Evolutionary conservation across 2,888 invertebrate genomes (phyloP).

Genomic region (Phlogophora meticulosa): DNA sequence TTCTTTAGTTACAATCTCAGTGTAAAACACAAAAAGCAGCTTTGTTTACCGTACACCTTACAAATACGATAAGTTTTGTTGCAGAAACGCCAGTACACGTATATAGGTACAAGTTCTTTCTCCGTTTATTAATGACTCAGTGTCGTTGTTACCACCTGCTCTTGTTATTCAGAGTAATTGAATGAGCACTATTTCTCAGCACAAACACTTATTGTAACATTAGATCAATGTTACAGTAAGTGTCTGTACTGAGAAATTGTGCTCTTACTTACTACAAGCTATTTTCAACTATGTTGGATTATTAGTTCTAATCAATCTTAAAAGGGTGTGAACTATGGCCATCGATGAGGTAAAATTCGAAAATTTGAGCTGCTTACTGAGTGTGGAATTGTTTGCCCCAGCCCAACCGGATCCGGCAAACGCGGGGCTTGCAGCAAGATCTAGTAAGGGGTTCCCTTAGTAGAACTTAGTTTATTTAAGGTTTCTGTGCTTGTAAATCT

Average conservation of each 20-base stretch:
- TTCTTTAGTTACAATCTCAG: no score
- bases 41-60: slow-evolving; percentile 3
- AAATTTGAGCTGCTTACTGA: no score
- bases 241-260: background rate
- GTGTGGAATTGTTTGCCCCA: no score
- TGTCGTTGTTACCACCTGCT: slow-evolving; percentile 6
- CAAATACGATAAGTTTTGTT: background rate
- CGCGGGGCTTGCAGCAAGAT: no score
- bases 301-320: no score
- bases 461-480: no score
- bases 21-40: background rate
- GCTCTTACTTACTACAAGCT: background rate
- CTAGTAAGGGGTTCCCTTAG: no score
- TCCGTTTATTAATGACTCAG: slow-evolving; percentile 11
- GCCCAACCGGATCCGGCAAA: no score
- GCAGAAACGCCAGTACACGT: background rate
- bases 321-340: no score
- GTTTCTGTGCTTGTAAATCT: no score
- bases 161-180: slow-evolving; percentile 1
- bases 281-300: background rate
- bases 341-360: no score
- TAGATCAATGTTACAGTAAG: background rate
- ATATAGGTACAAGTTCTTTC: no score
- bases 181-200: background rate
- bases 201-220: slow-evolving; percentile 4